Base-by-base conservation (phyloP, 2,797 vertebrate species). In the Agapornis canus region DNA sequence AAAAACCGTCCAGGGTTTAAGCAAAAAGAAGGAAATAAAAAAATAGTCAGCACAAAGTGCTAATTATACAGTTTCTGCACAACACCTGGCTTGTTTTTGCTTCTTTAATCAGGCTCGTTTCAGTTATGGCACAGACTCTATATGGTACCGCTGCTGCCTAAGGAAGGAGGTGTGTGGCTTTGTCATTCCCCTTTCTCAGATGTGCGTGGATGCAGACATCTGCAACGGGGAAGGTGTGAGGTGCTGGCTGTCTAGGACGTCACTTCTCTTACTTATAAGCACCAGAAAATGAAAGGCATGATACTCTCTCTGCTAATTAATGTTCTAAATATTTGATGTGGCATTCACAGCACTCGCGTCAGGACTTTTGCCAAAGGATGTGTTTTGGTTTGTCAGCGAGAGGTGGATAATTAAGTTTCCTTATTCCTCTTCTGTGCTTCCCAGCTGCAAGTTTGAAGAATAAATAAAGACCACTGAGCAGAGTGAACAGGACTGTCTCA, bases 81-180 rank as follows among this genome's bases (percentile, higher is more conserved):
- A 97, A 96, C 97, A 98, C 97, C 98, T 98, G 97, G 95, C 96
- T 98, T 97, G 95, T 79, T 97, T 97, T 92, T 92, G 73, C 82
- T 93, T 71, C 94, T 97, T 95, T 96, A 95, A 96, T 97, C 96
- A 95, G 89, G 93, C 89, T 95, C 57, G 27, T 94, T 94, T 96
- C 96, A 95, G 78, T 32, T 89, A 82, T 66, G 76, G 83, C 43
- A 61, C 49, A 84, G 89, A 47, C 84, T 86, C 75, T 52, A 29
- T 57, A 54, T 3, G 16, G 75, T 70, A 72, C 78, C 3, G 3
- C 57, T 2, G 8, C 73, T 59, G 81, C 82, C 70, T 59, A 9
- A 3, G 45, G 77, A 90, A 89, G 59, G 42, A 66, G 49, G 43
- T 18, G 5, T 1, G 3, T 2, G 8, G 82, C 73, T 94, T 85